Evolutionary conservation across 2,797 vertebrate genomes (phyloP).

Genomic region (Gallinago stenura): DNA sequence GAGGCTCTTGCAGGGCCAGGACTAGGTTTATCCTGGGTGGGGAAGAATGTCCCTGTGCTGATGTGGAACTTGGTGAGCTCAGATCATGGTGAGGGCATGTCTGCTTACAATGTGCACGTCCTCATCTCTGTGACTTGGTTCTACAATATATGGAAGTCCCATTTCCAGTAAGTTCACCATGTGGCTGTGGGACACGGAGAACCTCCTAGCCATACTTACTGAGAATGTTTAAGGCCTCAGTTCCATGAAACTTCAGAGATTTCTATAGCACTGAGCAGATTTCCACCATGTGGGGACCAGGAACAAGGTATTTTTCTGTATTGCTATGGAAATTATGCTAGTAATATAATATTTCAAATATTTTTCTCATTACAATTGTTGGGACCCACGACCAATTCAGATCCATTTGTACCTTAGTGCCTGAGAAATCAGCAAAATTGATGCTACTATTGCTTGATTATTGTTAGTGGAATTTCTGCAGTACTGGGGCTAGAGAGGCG

Average conservation of each 20-base stretch:
- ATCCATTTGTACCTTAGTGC: neutral
- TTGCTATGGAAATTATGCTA: neutral
- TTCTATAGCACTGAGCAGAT: neutral
- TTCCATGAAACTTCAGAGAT: neutral
- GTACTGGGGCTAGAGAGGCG: neutral
- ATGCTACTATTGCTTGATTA: neutral
- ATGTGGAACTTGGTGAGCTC: neutral
- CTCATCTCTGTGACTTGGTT: neutral
- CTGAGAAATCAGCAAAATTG: neutral
- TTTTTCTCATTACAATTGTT: neutral
- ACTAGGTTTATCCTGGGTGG: neutral
- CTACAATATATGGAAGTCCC: fast-evolving
- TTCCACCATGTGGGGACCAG: neutral
- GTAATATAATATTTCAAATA: neutral
- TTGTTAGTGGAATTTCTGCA: neutral
- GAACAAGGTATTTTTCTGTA: neutral
- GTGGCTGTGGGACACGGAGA: neutral
- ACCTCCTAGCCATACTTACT: neutral
- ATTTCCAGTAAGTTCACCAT: neutral
- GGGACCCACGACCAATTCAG: fast-evolving
- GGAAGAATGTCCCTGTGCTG: neutral
- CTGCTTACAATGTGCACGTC: neutral
- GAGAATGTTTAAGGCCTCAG: neutral
- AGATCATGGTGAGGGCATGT: fast-evolving
- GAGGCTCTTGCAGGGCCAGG: neutral